Conservation (phyloP, 2,113 vertebrate genomes). For the Tachysurus vachellii region DNA sequence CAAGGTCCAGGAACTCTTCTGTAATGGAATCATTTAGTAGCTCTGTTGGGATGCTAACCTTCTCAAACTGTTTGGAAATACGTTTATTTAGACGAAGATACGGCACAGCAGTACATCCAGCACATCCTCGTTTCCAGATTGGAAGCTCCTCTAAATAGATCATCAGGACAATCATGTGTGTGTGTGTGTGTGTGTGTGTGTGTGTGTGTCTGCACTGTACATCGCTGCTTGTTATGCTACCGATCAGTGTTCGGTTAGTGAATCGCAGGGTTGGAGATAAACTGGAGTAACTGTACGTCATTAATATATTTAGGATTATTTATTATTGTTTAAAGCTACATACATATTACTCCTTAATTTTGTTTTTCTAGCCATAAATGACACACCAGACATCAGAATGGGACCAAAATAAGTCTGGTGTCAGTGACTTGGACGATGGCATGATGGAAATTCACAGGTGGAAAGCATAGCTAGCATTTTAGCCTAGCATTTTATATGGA, state of each 20-base stretch:
- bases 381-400: neutral
- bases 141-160: constrained; percentile 11
- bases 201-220: neutral
- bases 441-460: neutral
- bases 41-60: constrained; percentile 44
- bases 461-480: too few species aligned
- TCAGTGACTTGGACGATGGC: neutral
- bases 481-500: neutral
- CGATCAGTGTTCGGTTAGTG: constrained; percentile 1
- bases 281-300: neutral
- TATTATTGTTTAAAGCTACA: neutral
- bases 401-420: neutral
- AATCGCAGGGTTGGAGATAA: neutral
- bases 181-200: neutral
- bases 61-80: constrained; percentile 40
- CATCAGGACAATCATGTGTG: constrained; percentile 13
- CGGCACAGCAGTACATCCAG: constrained; percentile 9
- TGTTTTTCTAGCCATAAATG: too few species aligned
- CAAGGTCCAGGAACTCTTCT: constrained; percentile 45
- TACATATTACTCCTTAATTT: too few species aligned
- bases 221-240: neutral
- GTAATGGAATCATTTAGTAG: constrained; percentile 54
- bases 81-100: constrained; percentile 37
- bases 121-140: constrained; percentile 1
- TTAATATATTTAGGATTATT: neutral